These are phyloP conservation scores for Camptogramma bilineatum DNA, from an alignment of 2,888 invertebrate genomes.

Conservation along the genomic window DNA sequence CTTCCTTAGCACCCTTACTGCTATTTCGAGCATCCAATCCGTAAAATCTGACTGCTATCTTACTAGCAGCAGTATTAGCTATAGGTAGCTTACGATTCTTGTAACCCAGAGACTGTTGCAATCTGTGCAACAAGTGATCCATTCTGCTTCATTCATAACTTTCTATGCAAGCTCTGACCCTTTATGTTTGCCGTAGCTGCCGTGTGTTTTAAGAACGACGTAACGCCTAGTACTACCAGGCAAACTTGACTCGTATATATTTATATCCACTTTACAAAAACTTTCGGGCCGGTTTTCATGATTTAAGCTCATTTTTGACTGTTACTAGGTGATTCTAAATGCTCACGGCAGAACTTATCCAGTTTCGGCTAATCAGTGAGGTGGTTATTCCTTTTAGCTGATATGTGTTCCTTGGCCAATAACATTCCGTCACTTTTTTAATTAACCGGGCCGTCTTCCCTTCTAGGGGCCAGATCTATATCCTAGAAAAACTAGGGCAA, in stretches of 20 bases:
- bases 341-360: too few species aligned
- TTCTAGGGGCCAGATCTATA: too few species aligned
- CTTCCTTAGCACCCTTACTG: not conserved
- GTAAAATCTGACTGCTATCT: not conserved
- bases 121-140: slow-evolving; percentile 31
- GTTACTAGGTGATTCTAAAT: too few species aligned
- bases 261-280: not conserved
- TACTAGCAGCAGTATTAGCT: not conserved
- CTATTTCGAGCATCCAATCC: not conserved
- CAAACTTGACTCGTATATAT: not conserved
- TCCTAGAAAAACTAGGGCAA: too few species aligned
- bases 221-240: not conserved
- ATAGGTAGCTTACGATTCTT: not conserved
- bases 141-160: slow-evolving; percentile 23
- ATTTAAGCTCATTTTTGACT: too few species aligned
- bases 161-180: slow-evolving; percentile 8
- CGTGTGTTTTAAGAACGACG: slow-evolving; percentile 2
- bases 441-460: too few species aligned
- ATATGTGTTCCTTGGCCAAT: too few species aligned
- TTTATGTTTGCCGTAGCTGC: not conserved
- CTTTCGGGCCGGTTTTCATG: not conserved
- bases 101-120: slow-evolving; percentile 10
- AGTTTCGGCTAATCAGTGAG: not conserved
- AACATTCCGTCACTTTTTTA: too few species aligned
- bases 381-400: not conserved